A percentile compares a stretch with the other conserved stretches of the same genome.
Conservation (phyloP, 2,888 invertebrate species). For the Melanostoma mellinum region DNA sequence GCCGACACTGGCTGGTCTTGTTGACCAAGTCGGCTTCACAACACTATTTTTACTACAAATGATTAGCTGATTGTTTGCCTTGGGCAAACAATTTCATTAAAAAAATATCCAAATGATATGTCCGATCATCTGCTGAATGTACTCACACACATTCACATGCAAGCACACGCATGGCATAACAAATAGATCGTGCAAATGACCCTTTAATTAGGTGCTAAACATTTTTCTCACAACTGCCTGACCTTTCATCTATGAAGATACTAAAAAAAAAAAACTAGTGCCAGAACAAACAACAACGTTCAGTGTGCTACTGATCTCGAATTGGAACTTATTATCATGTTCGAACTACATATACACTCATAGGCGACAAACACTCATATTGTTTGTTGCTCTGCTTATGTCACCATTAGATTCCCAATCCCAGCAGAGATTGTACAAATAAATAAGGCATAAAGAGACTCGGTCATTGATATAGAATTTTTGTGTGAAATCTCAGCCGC, state of each 20-base stretch:
- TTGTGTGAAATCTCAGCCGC: conserved; percentile 37
- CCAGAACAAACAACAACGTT: conserved; percentile 13
- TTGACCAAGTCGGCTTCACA: no score
- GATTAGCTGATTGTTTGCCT: no score
- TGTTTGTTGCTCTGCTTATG: conserved; percentile 20
- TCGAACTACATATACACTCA: background rate
- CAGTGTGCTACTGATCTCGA: conserved; percentile 4
- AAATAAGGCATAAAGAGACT: no score
- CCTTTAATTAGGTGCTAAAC: conserved; percentile 34
- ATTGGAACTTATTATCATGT: conserved; percentile 34
- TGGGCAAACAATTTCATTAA: no score
- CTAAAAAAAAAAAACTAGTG: background rate
- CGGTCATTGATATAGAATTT: background rate
- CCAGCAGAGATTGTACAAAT: no score
- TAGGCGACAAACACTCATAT: no score
- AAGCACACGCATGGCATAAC: background rate
- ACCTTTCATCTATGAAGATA: conserved; percentile 22
- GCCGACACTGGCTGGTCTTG: no score
- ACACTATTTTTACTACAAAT: no score
- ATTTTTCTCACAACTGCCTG: conserved; percentile 28
- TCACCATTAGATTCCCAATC: conserved; percentile 16
- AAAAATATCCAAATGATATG: no score
- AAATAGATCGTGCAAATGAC: conserved; percentile 3
- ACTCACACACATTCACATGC: conserved; percentile 5
- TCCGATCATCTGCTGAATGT: background rate